Evolutionary conservation across 2,888 invertebrate genomes (phyloP).

Genomic region (Heteropelma amictum): DNA sequence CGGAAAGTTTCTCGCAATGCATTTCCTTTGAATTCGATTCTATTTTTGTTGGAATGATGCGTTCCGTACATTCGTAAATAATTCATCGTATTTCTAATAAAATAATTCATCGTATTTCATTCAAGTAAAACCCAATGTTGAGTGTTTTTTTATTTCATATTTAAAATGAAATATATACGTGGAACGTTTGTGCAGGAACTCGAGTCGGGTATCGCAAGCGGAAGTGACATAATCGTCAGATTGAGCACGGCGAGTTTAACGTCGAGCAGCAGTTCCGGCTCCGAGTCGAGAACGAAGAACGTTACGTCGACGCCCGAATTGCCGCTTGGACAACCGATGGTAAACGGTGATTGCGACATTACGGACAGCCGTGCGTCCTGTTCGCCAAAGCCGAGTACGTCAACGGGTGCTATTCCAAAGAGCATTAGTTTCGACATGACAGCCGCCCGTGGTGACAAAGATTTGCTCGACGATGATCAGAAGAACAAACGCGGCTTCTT

Average conservation of each 20-base stretch:
- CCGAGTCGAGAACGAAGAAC: conserved; percentile 73
- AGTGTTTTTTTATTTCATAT: not conserved
- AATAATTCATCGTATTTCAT: not conserved
- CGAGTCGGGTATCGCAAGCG: conserved; percentile 57
- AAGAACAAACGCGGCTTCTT: conserved; percentile 84
- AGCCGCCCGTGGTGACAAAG: conserved; percentile 88
- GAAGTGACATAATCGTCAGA: conserved; percentile 76
- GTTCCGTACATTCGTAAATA: no score
- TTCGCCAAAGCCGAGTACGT: conserved; percentile 79
- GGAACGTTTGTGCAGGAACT: conserved; percentile 47
- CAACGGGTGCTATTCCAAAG: conserved; percentile 93
- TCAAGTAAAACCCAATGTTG: not conserved
- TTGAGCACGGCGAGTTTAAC: conserved; percentile 81
- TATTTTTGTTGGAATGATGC: no score
- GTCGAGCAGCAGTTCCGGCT: conserved; percentile 79
- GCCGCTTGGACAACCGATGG: conserved; percentile 57
- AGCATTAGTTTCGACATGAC: conserved; percentile 95
- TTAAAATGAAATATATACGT: not conserved
- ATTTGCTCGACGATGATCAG: conserved; percentile 80
- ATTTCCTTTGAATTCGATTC: no score
- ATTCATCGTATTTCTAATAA: no score
- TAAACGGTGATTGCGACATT: conserved; percentile 66
- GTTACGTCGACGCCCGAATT: conserved; percentile 63
- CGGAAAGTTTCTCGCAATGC: no score
- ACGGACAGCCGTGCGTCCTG: conserved; percentile 63